A percentile compares a stretch with the other conserved stretches of the same genome.
phyloP scores from a whole-genome alignment of 2,888 invertebrate species.

The Achlya flavicornis region DNA sequence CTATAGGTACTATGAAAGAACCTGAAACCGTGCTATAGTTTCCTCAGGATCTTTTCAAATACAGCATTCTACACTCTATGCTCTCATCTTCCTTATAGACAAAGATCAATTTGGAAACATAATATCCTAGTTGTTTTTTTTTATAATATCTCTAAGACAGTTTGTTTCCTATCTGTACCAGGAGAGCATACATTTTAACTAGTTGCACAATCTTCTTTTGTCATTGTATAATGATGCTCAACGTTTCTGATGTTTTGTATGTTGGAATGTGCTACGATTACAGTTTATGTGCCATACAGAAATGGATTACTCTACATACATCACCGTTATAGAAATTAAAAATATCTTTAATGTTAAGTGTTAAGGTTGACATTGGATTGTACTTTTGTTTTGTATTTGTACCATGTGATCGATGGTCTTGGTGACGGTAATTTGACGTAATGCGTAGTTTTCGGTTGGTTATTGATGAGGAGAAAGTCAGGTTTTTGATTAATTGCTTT shows the following conservation, averaged over 20 bases:
- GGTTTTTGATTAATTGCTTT: constrained; percentile 43
- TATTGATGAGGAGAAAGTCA: constrained; percentile 53
- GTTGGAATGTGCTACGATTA: constrained; percentile 74
- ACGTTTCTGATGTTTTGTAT: constrained; percentile 75
- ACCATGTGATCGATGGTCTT: constrained; percentile 54
- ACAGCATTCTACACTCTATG: too few species aligned
- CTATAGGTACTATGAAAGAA: too few species aligned
- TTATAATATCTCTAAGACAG: not conserved
- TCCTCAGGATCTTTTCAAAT: too few species aligned
- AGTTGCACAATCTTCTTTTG: constrained; percentile 82
- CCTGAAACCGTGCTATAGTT: too few species aligned
- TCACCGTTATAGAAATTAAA: constrained; percentile 8
- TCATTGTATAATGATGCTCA: constrained; percentile 80
- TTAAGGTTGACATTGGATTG: constrained; percentile 30
- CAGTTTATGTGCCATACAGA: constrained; percentile 51
- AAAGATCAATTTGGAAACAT: too few species aligned
- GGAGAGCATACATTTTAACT: constrained; percentile 67
- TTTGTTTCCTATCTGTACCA: constrained; percentile 57
- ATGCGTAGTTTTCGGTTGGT: constrained; percentile 42
- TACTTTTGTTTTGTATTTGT: constrained; percentile 27
- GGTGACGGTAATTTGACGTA: constrained; percentile 42
- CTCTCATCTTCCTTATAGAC: too few species aligned
- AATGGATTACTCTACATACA: constrained; percentile 47
- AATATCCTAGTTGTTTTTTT: too few species aligned
- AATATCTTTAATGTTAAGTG: constrained; percentile 18